These are phyloP conservation scores for Clarias fuscus DNA, from an alignment of 2,797 vertebrate species.

Conservation along the genomic window DNA sequence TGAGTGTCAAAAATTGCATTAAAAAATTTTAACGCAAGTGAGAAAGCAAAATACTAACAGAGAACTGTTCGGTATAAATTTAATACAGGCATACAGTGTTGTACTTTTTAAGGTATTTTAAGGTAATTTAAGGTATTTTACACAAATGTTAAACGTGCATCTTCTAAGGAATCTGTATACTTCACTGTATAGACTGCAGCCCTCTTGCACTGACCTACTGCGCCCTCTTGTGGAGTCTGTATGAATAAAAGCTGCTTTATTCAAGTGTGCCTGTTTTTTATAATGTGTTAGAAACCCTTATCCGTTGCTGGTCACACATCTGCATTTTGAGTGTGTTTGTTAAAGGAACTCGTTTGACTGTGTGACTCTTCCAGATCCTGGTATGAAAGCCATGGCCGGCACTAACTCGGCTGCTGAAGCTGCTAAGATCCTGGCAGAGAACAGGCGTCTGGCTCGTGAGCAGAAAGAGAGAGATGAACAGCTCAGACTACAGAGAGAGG, in stretches of 20 bases:
- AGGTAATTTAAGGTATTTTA: background rate
- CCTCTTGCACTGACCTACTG: slow-evolving; percentile 50
- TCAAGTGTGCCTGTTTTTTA: background rate
- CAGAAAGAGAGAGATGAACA: slow-evolving; percentile 84
- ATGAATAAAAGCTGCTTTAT: background rate
- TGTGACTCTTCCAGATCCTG: slow-evolving; percentile 62
- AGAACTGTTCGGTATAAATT: too few species aligned
- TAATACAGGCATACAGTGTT: too few species aligned
- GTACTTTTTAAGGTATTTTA: background rate
- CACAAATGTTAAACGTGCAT: background rate
- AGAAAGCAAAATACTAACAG: background rate
- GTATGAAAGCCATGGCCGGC: slow-evolving; percentile 73
- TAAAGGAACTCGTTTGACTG: background rate
- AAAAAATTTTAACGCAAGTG: background rate
- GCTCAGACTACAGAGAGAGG: slow-evolving; percentile 80
- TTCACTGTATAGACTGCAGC: slow-evolving; percentile 56
- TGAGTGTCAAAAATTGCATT: background rate
- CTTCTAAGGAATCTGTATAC: background rate
- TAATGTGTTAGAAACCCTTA: too few species aligned
- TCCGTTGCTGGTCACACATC: background rate
- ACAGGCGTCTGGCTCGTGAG: slow-evolving; percentile 83
- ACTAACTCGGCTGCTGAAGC: slow-evolving; percentile 85
- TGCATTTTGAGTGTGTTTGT: background rate
- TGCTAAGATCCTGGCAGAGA: slow-evolving; percentile 86
- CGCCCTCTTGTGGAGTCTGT: slow-evolving; percentile 67